Evolutionary conservation across 2,797 vertebrate species (phyloP).

Genomic region (Nasua narica): DNA sequence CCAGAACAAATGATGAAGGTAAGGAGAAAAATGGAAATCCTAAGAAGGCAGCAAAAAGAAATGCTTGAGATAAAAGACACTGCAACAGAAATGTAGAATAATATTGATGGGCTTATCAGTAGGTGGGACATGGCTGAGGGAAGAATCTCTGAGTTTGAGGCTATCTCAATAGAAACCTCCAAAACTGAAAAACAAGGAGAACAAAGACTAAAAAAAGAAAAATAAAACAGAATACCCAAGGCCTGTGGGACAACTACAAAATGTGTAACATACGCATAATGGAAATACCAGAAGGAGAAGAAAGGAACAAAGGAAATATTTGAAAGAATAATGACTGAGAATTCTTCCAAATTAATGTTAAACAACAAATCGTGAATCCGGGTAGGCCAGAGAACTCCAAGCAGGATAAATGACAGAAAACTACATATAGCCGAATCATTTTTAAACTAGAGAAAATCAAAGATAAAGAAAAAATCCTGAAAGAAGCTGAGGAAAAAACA

Average conservation of each 20-base stretch:
- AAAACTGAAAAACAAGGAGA: neutral
- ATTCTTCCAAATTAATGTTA: neutral
- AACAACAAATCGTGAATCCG: neutral
- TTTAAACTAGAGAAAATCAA: neutral
- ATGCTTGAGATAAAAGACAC: neutral
- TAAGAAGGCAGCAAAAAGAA: neutral
- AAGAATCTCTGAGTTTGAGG: neutral
- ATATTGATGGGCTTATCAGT: neutral
- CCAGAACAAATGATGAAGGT: neutral
- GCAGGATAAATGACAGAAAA: neutral
- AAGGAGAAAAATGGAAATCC: neutral
- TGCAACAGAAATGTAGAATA: neutral
- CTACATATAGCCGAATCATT: neutral
- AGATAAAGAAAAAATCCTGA: neutral
- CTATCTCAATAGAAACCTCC: neutral
- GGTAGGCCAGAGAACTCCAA: neutral
- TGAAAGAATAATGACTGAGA: neutral
- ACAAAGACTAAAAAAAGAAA: neutral
- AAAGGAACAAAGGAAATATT: neutral
- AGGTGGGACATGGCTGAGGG: neutral
- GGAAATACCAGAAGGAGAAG: neutral
- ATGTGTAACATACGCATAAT: neutral
- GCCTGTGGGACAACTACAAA: neutral
- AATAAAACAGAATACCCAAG: neutral
- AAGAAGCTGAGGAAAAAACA: neutral